phyloP scores from a whole-genome alignment of 2,113 vertebrate species.

The Rutilus rutilus region DNA sequence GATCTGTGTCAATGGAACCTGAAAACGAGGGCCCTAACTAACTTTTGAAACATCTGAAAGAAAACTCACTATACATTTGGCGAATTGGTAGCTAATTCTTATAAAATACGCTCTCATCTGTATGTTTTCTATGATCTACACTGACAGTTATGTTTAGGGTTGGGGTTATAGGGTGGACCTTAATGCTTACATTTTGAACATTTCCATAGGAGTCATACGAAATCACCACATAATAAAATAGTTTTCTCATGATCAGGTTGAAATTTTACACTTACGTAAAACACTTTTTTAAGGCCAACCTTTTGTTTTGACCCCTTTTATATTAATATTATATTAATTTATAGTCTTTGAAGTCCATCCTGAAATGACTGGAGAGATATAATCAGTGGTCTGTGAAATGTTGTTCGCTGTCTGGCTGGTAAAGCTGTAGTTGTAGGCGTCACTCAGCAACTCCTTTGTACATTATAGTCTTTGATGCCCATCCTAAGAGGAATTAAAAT shows the following conservation, averaged over 20 bases:
- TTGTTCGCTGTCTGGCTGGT: background rate
- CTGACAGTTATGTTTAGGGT: background rate
- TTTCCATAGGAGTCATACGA: background rate
- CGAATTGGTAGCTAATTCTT: background rate
- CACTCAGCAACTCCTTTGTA: background rate
- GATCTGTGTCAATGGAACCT: too few relatives aligned
- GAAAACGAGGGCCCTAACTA: background rate
- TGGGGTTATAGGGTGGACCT: background rate
- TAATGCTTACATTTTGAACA: background rate
- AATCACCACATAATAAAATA: background rate
- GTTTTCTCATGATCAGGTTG: background rate
- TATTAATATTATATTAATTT: background rate
- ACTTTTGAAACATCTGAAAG: background rate
- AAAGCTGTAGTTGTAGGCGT: background rate
- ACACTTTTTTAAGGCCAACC: background rate
- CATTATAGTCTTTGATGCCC: background rate
- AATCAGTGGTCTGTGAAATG: background rate
- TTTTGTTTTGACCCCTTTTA: background rate
- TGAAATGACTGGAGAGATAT: background rate
- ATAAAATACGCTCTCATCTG: background rate
- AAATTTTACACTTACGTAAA: background rate
- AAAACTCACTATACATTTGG: background rate
- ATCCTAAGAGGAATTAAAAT: constrained; percentile 10
- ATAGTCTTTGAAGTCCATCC: background rate
- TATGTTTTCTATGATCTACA: background rate